Percentiles rank a stretch among this genome's conserved stretches.
Conservation (phyloP, 2,888 invertebrate genomes). For the Saturnia pavonia region DNA sequence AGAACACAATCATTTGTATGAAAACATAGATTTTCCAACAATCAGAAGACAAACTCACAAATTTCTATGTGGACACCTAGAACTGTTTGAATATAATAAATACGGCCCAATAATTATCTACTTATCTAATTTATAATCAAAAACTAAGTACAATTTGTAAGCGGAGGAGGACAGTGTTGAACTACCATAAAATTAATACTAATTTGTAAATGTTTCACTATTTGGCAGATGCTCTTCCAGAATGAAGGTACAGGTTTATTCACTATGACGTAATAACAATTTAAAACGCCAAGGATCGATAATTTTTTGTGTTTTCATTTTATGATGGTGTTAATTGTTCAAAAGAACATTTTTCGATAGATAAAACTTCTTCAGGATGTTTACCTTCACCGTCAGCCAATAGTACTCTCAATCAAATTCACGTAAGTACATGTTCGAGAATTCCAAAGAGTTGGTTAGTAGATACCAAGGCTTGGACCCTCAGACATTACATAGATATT, state of each 20-base stretch:
- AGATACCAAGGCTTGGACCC: neutral
- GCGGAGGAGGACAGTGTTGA: neutral
- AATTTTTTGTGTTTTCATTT: neutral
- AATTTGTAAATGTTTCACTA: neutral
- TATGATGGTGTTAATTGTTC: neutral
- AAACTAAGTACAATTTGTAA: neutral
- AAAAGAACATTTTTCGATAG: neutral
- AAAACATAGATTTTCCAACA: neutral
- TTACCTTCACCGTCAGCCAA: neutral
- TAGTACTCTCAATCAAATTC: neutral
- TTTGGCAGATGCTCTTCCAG: neutral
- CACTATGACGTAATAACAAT: neutral
- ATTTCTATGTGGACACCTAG: neutral
- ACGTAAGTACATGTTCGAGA: neutral
- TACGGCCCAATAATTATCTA: neutral
- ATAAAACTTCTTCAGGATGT: neutral
- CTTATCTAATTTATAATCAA: neutral
- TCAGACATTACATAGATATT: neutral
- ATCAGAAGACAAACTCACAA: neutral
- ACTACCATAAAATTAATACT: neutral
- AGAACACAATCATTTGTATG: neutral
- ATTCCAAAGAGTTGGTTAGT: neutral
- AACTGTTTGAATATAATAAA: neutral
- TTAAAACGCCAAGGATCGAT: neutral
- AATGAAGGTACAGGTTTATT: neutral